Evolutionary conservation across 1,140 invertebrate genomes (phyloP).

Genomic region (Achatina immaculata): DNA sequence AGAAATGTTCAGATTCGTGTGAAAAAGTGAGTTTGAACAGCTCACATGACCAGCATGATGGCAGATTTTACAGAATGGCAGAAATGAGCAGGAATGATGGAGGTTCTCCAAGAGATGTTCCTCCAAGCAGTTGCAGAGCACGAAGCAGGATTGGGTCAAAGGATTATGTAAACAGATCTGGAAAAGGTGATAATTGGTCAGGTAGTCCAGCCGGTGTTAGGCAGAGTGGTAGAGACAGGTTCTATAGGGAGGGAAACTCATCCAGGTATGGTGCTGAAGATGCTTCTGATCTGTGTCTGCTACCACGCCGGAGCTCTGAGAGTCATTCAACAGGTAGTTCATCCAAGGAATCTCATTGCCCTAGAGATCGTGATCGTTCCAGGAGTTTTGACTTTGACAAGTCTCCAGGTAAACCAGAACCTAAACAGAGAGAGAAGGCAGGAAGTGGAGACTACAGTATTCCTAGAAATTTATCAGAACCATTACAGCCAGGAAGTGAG

Average conservation of each 20-base stretch:
- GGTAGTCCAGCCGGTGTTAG: background rate
- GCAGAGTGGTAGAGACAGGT: background rate
- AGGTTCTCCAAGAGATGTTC: background rate
- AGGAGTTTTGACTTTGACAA: constrained; percentile 39
- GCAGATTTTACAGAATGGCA: background rate
- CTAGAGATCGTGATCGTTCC: constrained; percentile 30
- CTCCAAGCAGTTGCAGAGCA: background rate
- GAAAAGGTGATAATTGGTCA: background rate
- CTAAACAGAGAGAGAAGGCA: background rate
- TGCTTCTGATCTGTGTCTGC: background rate
- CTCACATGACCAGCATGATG: background rate
- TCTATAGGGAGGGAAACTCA: background rate
- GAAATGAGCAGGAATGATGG: constrained; percentile 20
- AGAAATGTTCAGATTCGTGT: too few relatives aligned
- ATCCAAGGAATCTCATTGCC: background rate
- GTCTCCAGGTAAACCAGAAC: background rate
- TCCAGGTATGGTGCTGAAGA: background rate
- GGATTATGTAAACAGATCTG: background rate
- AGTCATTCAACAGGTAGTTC: background rate
- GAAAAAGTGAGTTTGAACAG: too few relatives aligned
- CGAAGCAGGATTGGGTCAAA: background rate
- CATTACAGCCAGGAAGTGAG: background rate
- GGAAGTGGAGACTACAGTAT: background rate
- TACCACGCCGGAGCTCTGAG: constrained; percentile 4
- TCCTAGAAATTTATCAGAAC: constrained; percentile 31